Conservation (phyloP, 1,140 invertebrate genomes). For the Heliconius nattereri region DNA sequence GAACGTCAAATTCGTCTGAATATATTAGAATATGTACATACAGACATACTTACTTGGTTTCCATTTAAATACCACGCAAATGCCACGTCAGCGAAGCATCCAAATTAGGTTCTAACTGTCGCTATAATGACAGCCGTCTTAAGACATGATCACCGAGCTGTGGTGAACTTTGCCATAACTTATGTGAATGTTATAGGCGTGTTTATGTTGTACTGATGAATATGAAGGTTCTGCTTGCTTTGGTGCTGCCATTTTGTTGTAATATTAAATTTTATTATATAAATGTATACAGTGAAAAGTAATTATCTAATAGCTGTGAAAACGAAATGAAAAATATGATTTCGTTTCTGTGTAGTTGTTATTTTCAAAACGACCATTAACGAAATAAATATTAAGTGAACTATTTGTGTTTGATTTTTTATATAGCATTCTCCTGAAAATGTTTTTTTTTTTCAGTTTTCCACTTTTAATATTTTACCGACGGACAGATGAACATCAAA, state of each 20-base stretch:
- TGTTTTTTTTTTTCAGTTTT: too few relatives aligned
- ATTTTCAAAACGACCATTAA: too few relatives aligned
- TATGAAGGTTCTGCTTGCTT: not conserved
- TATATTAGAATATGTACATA: not conserved
- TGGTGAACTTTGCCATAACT: not conserved
- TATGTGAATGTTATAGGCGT: not conserved
- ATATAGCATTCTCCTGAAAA: too few relatives aligned
- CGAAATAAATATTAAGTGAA: too few relatives aligned
- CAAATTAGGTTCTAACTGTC: not conserved
- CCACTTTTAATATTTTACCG: too few relatives aligned
- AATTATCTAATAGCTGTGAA: not conserved
- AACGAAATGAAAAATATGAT: too few relatives aligned
- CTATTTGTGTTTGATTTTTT: too few relatives aligned
- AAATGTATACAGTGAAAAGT: not conserved
- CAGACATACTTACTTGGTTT: not conserved
- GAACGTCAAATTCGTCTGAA: too few relatives aligned
- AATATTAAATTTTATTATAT: not conserved
- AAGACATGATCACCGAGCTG: not conserved
- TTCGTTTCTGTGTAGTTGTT: too few relatives aligned
- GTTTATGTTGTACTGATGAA: not conserved
- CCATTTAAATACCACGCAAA: not conserved
- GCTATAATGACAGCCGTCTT: slow-evolving; percentile 1
- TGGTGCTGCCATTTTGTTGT: not conserved
- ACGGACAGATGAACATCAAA: too few relatives aligned
- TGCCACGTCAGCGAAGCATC: not conserved